Base-by-base conservation (phyloP, 2,888 invertebrate species). In the Drosophila anomalata region DNA sequence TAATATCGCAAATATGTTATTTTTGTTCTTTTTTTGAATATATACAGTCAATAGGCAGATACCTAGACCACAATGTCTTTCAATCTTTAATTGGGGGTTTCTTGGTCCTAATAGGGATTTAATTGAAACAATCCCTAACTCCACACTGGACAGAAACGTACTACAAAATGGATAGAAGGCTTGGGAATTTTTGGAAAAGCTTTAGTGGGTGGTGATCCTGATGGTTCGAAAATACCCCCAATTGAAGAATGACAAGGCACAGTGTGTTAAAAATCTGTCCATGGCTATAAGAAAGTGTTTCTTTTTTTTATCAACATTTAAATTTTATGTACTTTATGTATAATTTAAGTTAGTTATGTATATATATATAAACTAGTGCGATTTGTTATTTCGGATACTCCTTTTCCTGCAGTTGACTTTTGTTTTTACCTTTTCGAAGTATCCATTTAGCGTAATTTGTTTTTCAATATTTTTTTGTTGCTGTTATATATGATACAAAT, bases 401-500 rank as follows among this genome's bases (percentile, higher is more conserved):
- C 20, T 39, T 42, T 59, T 68, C 33, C 52, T 59, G 59, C 59
- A 42, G n/a, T 36, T 42, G 39, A 41, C 67, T 26, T 17, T 55
- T 33, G 44, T 50, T 36, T 12, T 36, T 36, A 36, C 48, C 67
- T 78, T 62, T 72, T 66, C 69, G 63, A 79, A 77, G 69, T 80
- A 53, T 59, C 60, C 68, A 31, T 72, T 74, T 72, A 70, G 76
- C 79, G 70, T 72, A 61, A 42, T 61, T 48, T 58, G n/a, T 68
- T 73, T 20, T 65, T 58, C 44, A 42, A 55, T 75, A 66, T 70
- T 75, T 81, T 29, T 9, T 26, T 6, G 7, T 26, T 29, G 2
- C 8, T 29, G 26, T 29, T 57, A 86, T 86, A 79, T 87, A 87
- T 87, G 72, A 79, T 87, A 85, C 79, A 87, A 77, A 84, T 87